A percentile compares a stretch with the other conserved stretches of the same genome.
These are phyloP conservation scores for Hiodon alosoides DNA, from an alignment of 2,113 vertebrate genomes.

Conservation along the genomic window DNA sequence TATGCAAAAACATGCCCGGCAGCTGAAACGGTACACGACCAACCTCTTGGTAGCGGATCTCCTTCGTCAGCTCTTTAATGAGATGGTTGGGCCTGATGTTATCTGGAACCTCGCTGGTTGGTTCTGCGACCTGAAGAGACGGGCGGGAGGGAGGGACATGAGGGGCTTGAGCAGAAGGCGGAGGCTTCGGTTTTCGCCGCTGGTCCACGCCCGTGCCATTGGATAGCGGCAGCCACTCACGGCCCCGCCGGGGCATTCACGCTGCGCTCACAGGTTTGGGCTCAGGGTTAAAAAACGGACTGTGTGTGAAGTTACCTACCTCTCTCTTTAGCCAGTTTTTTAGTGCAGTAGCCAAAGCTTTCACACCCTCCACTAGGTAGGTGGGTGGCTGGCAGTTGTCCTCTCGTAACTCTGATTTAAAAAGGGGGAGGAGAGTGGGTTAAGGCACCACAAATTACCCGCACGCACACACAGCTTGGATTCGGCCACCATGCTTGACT, in stretches of 20 bases:
- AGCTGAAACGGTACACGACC: not conserved
- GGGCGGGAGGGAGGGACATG: conserved; percentile 24
- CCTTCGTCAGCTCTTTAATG: conserved; percentile 97
- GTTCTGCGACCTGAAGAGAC: conserved; percentile 79
- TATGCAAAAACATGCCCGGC: not conserved
- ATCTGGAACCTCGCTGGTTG: conserved; percentile 94
- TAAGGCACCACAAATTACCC: not conserved
- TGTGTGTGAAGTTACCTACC: conserved; percentile 52
- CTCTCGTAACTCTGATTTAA: conserved; percentile 79
- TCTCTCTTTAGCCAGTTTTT: conserved; percentile 95
- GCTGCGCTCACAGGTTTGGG: too few relatives aligned
- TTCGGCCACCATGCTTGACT: not conserved
- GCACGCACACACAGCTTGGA: not conserved
- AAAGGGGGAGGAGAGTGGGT: not conserved
- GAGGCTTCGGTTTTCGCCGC: not conserved
- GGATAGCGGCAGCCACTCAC: conserved; percentile 4
- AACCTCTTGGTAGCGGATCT: conserved; percentile 94
- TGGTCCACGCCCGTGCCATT: not conserved
- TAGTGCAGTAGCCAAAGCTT: conserved; percentile 88
- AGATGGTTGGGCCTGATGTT: conserved; percentile 95
- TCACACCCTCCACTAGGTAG: conserved; percentile 88
- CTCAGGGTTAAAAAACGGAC: too few relatives aligned
- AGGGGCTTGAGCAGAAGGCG: conserved; percentile 18
- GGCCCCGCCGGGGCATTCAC: too few relatives aligned
- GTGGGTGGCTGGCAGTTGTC: conserved; percentile 83